phyloP scores from a whole-genome alignment of 2,797 vertebrate species.

The Acanthis flammea region DNA sequence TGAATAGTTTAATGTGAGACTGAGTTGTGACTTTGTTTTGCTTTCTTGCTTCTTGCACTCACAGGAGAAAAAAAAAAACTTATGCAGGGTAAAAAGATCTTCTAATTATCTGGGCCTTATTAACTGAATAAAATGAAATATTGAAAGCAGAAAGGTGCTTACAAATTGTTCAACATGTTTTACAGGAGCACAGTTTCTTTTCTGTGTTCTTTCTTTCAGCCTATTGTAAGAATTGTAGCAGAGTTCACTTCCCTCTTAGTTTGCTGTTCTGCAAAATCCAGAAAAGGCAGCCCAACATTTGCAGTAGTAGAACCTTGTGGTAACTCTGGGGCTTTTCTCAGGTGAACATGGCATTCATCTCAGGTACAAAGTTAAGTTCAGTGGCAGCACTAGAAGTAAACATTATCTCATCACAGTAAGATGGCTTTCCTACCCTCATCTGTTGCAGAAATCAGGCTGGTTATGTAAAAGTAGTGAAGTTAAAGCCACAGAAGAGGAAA shows the following conservation, averaged over 20 bases:
- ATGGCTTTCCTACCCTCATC: not conserved
- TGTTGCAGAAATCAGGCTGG: not conserved
- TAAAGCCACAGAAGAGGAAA: not conserved
- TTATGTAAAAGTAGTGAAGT: not conserved
- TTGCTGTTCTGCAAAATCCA: not conserved
- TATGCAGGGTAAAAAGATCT: not conserved
- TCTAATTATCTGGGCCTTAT: not conserved
- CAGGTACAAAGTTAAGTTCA: not conserved
- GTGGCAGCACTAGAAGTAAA: not conserved
- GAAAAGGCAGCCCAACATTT: not conserved
- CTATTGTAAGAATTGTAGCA: not conserved
- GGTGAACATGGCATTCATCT: not conserved
- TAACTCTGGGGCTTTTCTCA: not conserved
- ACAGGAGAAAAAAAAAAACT: fast-evolving
- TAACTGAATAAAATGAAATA: not conserved
- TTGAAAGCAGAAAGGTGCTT: not conserved
- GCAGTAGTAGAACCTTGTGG: not conserved
- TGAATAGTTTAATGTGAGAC: not conserved
- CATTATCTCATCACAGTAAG: not conserved
- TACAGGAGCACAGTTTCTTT: not conserved
- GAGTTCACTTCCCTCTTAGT: not conserved
- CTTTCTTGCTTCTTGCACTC: not conserved
- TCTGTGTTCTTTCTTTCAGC: not conserved
- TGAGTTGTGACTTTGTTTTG: not conserved
- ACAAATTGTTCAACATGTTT: not conserved